Evolutionary conservation across 2,888 invertebrate species (phyloP), one percentile per base, ranked within the genome.

Genomic region (Apotomis turbidana): DNA sequence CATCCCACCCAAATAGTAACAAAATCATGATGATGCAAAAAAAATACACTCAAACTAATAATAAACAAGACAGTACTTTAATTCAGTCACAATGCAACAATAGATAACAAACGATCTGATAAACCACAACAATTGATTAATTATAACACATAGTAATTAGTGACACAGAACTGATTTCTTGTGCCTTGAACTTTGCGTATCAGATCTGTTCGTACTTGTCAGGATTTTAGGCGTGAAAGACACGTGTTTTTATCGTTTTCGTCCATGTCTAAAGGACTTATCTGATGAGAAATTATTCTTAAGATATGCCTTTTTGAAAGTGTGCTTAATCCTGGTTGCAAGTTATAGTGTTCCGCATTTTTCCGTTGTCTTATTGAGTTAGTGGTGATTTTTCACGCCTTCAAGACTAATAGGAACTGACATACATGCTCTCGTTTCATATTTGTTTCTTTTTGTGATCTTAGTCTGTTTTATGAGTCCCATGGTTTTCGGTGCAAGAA

Each of bases 91-190:
- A 5, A n/a, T 38, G 8, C 57, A 64, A 63, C 41, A 41, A 68
- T 49, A 52, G 51, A 38, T 2, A 58, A 63, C 46, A 59, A 63
- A 38, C 58, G 57, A 68, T 72, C 72, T 41, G 72, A 72, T 72
- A 59, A 68, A 54, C 57, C 46, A 59, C 52, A 72, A 72, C 68
- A 72, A 72, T 72, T 72, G 72, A 72, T 68, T 72, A 68, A 72
- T 72, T 72, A 68, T 68, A 63, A 52, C 62, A 68, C 36, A 57
- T 41, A 68, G 46, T 68, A 72, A 72, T 72, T 72, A 72, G 72
- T 72, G 68, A 72, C 68, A 72, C 62, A 58, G 13, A 57, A 68
- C 46, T 46, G 55, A 72, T 72, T 59, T 60, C 12, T 49, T 46
- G 44, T 5, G 6, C 72, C 72, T 72, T 72, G 68, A 72, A 72